phyloP scores from a whole-genome alignment of 2,113 vertebrate genomes.

The Dipodomys ordii region DNA sequence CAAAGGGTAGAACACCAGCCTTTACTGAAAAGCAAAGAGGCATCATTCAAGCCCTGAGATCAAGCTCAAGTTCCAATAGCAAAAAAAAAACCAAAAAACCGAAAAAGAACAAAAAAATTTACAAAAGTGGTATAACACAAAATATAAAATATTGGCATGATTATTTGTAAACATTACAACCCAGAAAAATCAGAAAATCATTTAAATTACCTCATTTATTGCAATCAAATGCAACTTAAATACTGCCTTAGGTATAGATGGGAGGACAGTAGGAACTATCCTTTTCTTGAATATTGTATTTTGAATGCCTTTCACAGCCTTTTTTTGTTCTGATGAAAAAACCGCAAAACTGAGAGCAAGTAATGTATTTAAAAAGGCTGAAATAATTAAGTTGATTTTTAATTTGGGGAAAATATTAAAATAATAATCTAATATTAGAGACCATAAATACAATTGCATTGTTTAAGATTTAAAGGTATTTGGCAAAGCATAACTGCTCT shows the following conservation, averaged over 20 bases:
- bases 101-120: neutral
- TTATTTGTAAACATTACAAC: neutral
- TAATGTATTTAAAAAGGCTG: neutral
- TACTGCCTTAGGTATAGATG: neutral
- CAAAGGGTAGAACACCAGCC: too few relatives aligned
- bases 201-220: neutral
- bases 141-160: neutral
- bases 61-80: too few relatives aligned
- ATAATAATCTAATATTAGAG: neutral
- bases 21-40: too few relatives aligned
- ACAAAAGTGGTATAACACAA: neutral
- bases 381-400: neutral
- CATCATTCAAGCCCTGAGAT: too few relatives aligned
- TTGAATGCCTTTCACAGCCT: neutral
- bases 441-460: neutral
- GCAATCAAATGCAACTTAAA: neutral
- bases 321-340: conserved; percentile 6
- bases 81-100: too few relatives aligned
- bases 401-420: neutral
- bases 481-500: neutral
- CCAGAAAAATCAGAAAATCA: neutral
- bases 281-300: neutral
- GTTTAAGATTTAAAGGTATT: neutral
- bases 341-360: neutral
- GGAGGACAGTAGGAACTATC: neutral